These are phyloP conservation scores for Chionodraco myersi DNA, from an alignment of 2,113 vertebrate species.

Conservation along the genomic window DNA sequence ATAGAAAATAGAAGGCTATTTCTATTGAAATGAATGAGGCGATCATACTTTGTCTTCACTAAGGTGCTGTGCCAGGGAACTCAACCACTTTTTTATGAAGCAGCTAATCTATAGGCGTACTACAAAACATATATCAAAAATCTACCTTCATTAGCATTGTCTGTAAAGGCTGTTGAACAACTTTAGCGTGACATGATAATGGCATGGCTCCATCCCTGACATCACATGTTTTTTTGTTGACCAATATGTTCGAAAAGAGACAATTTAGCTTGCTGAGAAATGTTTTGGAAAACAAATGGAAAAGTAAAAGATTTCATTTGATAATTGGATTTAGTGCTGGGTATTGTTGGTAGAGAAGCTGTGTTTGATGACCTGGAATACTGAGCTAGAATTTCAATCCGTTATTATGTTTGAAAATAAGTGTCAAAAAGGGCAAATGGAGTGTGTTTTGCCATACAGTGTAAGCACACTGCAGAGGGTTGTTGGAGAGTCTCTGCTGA, in stretches of 20 bases:
- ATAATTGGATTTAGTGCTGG: neutral
- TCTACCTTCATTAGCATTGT: neutral
- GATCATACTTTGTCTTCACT: neutral
- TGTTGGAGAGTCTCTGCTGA: conserved; percentile 16
- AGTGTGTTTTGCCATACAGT: conserved; percentile 28
- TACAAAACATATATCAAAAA: neutral
- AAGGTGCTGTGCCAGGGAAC: too few relatives aligned
- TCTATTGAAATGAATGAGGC: neutral
- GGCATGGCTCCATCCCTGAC: neutral
- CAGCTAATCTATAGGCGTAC: neutral
- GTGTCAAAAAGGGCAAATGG: neutral
- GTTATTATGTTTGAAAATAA: conserved; percentile 22
- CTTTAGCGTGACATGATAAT: neutral
- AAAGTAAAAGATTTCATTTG: neutral
- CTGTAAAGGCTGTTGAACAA: neutral
- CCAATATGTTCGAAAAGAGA: neutral
- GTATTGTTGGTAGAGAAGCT: neutral
- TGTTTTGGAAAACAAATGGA: neutral
- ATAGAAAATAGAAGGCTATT: neutral
- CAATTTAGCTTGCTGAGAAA: neutral
- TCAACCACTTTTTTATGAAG: neutral
- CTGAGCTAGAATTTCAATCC: conserved; percentile 3
- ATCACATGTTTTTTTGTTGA: neutral
- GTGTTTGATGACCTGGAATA: conserved; percentile 6
- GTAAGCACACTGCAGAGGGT: conserved; percentile 40